Evolutionary conservation across 2,113 vertebrate genomes (phyloP).

Genomic region (Cynopterus brachyotis): DNA sequence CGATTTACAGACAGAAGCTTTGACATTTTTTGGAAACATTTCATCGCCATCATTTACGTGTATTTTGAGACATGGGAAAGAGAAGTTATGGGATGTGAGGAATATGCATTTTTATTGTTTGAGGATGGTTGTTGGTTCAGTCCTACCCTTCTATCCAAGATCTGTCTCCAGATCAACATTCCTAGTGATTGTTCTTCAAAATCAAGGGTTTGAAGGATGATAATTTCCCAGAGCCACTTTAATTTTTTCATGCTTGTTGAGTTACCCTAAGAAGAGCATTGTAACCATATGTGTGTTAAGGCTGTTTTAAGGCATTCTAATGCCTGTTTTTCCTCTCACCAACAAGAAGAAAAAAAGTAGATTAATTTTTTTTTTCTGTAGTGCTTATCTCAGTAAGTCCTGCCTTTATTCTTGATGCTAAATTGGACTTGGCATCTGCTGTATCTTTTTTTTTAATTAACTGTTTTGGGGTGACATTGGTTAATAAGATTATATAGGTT

Average conservation of each 20-base stretch:
- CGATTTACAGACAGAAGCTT: neutral
- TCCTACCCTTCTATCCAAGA: neutral
- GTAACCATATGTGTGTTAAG: neutral
- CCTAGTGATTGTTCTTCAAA: neutral
- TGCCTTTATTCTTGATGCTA: too few relatives aligned
- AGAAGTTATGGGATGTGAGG: neutral
- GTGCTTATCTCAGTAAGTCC: neutral
- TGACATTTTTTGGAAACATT: neutral
- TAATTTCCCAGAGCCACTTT: neutral
- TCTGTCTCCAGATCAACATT: neutral
- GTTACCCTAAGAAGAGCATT: neutral
- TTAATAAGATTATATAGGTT: too few relatives aligned
- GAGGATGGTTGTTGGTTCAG: neutral
- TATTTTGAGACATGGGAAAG: neutral
- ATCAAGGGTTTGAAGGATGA: neutral
- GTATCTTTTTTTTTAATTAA: neutral
- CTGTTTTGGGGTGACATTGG: too few relatives aligned
- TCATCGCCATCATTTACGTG: neutral
- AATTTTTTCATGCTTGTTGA: neutral
- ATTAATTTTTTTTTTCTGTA: neutral
- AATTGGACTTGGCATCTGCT: neutral
- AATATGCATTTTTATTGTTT: neutral
- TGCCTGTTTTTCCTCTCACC: neutral
- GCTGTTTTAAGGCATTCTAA: neutral
- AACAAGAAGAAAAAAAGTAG: neutral